phyloP scores from a whole-genome alignment of 92 coral and sea anemone species.

The Actinostola sp. region DNA sequence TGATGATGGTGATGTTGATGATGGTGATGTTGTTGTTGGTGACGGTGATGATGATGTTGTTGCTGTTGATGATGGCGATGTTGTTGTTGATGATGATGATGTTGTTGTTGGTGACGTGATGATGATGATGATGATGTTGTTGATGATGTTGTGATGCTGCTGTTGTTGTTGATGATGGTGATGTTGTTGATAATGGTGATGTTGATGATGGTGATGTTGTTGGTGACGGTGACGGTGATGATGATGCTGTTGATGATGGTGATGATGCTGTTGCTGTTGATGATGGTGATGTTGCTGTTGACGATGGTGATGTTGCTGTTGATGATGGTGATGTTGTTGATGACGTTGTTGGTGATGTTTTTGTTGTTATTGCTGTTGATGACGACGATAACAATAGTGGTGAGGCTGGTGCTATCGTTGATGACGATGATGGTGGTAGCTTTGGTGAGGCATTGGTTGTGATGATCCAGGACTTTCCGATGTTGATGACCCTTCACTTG shows the following conservation, averaged over 20 bases:
- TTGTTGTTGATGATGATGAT: background rate
- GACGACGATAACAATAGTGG: background rate
- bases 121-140: background rate
- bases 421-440: background rate
- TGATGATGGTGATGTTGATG: background rate
- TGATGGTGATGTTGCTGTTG: background rate
- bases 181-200: too few relatives aligned
- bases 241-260: too few relatives aligned
- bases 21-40: background rate
- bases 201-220: too few relatives aligned
- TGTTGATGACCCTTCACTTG: background rate
- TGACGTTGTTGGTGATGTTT: conserved; percentile 1
- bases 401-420: background rate
- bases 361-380: background rate
- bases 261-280: too few relatives aligned
- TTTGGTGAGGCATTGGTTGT: background rate
- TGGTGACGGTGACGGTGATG: too few relatives aligned
- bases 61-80: background rate
- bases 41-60: background rate
- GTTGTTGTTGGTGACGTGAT: background rate
- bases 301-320: background rate
- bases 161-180: background rate
- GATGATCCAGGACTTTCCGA: background rate
- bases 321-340: too few relatives aligned
- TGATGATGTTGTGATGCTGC: background rate